Conservation (phyloP, 2,797 vertebrate genomes). For the Arvicola amphibius region DNA sequence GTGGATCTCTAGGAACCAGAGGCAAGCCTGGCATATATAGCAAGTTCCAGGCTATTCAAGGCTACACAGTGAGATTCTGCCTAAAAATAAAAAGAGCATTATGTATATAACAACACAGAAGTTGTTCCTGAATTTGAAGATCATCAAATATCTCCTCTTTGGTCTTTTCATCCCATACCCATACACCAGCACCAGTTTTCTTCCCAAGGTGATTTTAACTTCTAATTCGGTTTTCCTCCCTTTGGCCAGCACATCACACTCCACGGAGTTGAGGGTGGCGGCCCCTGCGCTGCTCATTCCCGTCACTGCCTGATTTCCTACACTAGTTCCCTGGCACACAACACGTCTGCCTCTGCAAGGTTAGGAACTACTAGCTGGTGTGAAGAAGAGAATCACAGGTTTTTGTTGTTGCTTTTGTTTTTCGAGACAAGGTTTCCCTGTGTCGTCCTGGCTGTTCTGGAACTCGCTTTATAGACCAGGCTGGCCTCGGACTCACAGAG, state of each 20-base stretch:
- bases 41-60: not conserved
- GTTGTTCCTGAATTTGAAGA: not conserved
- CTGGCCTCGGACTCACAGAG: not conserved
- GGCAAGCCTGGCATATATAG: not conserved
- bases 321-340: not conserved
- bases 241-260: not conserved
- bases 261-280: not conserved
- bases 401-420: not conserved
- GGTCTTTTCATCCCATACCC: constrained; percentile 40
- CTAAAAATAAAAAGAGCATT: not conserved
- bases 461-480: not conserved
- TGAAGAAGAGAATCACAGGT: not conserved
- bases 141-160: not conserved
- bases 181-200: not conserved
- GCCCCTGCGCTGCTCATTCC: not conserved
- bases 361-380: not conserved
- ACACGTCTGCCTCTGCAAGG: not conserved
- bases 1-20: not conserved
- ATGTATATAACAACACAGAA: not conserved
- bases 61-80: not conserved
- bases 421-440: not conserved
- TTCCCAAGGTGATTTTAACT: constrained; percentile 26
- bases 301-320: not conserved
- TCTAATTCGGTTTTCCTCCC: constrained; percentile 30
- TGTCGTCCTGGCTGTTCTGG: not conserved